phyloP scores from a whole-genome alignment of 1,140 invertebrate species.

The Brachionus angularis region DNA sequence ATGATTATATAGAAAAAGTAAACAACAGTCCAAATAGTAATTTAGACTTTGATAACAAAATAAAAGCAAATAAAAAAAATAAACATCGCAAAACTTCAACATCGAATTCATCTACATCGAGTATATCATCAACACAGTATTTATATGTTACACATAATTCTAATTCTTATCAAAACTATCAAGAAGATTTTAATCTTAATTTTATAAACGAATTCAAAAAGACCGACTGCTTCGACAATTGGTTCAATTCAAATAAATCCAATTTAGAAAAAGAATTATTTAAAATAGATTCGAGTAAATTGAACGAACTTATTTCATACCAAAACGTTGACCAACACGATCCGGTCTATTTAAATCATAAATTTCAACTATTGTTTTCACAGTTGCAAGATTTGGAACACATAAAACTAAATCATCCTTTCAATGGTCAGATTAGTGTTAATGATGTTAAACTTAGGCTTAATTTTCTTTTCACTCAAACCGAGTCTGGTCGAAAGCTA shows the following conservation, averaged over 20 bases:
- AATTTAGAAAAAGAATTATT: slow-evolving; percentile 52
- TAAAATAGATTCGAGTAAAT: slow-evolving; percentile 49
- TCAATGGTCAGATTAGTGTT: slow-evolving; percentile 82
- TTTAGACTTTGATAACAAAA: too few relatives aligned
- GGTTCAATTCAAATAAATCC: slow-evolving; percentile 63
- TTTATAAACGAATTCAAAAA: slow-evolving; percentile 79
- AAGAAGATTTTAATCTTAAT: slow-evolving; percentile 79
- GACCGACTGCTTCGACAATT: slow-evolving; percentile 81
- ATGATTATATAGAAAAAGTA: slow-evolving; percentile 24
- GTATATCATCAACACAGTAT: slow-evolving; percentile 27
- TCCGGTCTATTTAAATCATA: neutral
- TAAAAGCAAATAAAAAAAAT: neutral
- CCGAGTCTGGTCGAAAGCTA: slow-evolving; percentile 83
- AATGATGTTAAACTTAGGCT: slow-evolving; percentile 87
- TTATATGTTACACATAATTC: slow-evolving; percentile 17
- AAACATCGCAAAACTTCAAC: slow-evolving; percentile 22
- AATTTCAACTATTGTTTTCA: slow-evolving; percentile 31
- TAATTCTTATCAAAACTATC: slow-evolving; percentile 52
- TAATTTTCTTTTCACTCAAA: slow-evolving; percentile 58
- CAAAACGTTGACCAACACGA: slow-evolving; percentile 48
- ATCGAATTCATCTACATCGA: slow-evolving; percentile 9
- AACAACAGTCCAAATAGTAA: slow-evolving; percentile 9
- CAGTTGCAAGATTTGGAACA: slow-evolving; percentile 16
- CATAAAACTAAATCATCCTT: slow-evolving; percentile 68
- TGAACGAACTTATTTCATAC: too few relatives aligned